Percentiles rank a stretch among this genome's conserved stretches.
These are phyloP conservation scores for Alsophila aescularia DNA, from an alignment of 2,888 invertebrate species.

Conservation along the genomic window DNA sequence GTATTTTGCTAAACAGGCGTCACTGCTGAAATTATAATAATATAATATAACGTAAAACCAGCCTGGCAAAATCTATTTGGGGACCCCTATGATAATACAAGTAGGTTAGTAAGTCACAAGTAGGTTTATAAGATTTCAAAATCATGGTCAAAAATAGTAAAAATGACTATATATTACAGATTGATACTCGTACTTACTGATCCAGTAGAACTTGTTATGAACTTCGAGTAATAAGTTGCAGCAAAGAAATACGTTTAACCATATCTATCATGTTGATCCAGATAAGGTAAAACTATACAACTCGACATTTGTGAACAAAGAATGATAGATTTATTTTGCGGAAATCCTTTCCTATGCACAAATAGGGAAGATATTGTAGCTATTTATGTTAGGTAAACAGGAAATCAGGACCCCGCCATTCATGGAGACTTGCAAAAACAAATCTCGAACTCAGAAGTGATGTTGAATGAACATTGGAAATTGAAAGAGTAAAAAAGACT, in stretches of 20 bases:
- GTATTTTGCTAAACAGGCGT: too few species aligned
- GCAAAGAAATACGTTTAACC: slow-evolving; percentile 22
- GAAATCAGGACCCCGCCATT: slow-evolving; percentile 7
- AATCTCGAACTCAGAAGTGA: not conserved
- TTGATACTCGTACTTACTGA: not conserved
- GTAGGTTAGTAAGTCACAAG: too few species aligned
- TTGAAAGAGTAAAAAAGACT: too few species aligned
- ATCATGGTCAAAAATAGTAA: too few species aligned
- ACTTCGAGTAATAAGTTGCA: slow-evolving; percentile 6
- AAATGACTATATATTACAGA: too few species aligned
- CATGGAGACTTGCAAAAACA: slow-evolving; percentile 4
- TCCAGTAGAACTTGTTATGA: slow-evolving; percentile 11
- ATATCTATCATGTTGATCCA: slow-evolving; percentile 16
- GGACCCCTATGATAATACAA: too few species aligned
- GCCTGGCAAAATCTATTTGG: too few species aligned
- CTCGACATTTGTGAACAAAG: slow-evolving; percentile 23
- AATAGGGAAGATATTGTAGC: slow-evolving; percentile 10
- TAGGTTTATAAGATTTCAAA: too few species aligned
- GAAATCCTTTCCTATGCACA: slow-evolving; percentile 22
- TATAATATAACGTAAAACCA: too few species aligned
- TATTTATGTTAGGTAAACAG: slow-evolving; percentile 21
- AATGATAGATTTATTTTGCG: slow-evolving; percentile 26
- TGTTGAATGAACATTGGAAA: not conserved
- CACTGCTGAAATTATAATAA: too few species aligned
- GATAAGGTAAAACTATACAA: slow-evolving; percentile 26